A percentile compares a stretch with the other conserved stretches of the same genome.
Evolutionary conservation across 2,797 vertebrate species (phyloP).

Genomic region (Graptemys geographica): DNA sequence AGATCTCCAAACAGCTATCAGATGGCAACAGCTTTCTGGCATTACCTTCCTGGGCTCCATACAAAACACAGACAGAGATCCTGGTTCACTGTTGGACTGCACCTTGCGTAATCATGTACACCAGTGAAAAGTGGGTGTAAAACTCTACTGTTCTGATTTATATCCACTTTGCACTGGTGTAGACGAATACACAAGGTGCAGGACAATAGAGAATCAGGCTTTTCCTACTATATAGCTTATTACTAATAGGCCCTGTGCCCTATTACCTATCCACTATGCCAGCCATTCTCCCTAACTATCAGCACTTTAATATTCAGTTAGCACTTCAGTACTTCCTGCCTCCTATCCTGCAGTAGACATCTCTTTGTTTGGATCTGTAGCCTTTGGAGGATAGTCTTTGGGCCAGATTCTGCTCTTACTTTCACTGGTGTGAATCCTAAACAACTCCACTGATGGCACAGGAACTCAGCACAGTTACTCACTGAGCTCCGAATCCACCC

Average conservation of each 20-base stretch:
- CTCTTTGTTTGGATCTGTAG: background rate
- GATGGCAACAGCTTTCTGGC: background rate
- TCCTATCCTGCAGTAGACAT: background rate
- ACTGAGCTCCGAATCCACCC: background rate
- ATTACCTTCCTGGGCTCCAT: background rate
- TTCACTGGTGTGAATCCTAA: background rate
- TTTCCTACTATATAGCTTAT: background rate
- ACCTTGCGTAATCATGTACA: background rate
- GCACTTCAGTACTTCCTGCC: background rate
- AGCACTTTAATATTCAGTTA: background rate
- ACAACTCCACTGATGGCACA: background rate
- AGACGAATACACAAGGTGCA: conserved; percentile 3
- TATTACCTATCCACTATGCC: background rate
- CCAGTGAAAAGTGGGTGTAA: background rate
- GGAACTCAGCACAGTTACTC: conserved; percentile 8
- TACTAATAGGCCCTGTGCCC: background rate
- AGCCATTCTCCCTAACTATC: background rate
- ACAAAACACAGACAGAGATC: background rate
- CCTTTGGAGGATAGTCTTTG: background rate
- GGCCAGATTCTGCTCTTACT: background rate
- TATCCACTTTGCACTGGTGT: background rate
- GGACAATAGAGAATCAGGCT: background rate
- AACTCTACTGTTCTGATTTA: background rate
- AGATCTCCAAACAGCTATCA: background rate
- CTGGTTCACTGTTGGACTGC: background rate